A percentile compares a stretch with the other conserved stretches of the same genome.
Evolutionary conservation across 2,888 invertebrate genomes (phyloP).

Genomic region (Amaurobius ferox): DNA sequence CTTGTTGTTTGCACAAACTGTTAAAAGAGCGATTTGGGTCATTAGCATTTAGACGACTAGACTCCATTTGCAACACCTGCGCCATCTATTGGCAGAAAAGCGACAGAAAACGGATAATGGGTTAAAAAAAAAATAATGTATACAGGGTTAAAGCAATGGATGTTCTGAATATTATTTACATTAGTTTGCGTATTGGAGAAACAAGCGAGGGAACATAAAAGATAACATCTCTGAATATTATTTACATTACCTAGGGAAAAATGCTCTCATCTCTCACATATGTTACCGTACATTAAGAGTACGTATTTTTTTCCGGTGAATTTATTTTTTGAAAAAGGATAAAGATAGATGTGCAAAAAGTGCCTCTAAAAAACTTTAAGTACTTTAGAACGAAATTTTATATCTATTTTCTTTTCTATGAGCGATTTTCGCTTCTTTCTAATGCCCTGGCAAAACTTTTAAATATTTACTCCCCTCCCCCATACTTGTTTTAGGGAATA

Average conservation of each 20-base stretch:
- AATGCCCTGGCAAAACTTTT: not conserved
- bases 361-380: no score
- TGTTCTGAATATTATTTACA: slow-evolving; percentile 66
- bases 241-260: slow-evolving; percentile 27
- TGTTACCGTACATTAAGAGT: slow-evolving; percentile 11
- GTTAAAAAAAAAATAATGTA: not conserved
- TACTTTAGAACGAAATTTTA: no score
- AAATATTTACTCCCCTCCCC: not conserved
- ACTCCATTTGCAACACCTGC: slow-evolving; percentile 56
- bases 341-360: no score
- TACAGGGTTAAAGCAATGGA: not conserved
- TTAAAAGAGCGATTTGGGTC: slow-evolving; percentile 56
- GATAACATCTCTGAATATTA: slow-evolving; percentile 37
- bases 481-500: not conserved
- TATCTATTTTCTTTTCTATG: not conserved
- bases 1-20: slow-evolving; percentile 24
- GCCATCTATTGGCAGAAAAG: slow-evolving; percentile 53
- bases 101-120: slow-evolving; percentile 44
- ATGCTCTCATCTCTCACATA: not conserved
- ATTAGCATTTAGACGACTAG: slow-evolving; percentile 68
- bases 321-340: no score
- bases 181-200: slow-evolving; percentile 20
- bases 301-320: not conserved
- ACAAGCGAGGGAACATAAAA: not conserved
- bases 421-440: not conserved